Base-by-base conservation (phyloP, 1,140 invertebrate genomes). In the Colletes gigas region DNA sequence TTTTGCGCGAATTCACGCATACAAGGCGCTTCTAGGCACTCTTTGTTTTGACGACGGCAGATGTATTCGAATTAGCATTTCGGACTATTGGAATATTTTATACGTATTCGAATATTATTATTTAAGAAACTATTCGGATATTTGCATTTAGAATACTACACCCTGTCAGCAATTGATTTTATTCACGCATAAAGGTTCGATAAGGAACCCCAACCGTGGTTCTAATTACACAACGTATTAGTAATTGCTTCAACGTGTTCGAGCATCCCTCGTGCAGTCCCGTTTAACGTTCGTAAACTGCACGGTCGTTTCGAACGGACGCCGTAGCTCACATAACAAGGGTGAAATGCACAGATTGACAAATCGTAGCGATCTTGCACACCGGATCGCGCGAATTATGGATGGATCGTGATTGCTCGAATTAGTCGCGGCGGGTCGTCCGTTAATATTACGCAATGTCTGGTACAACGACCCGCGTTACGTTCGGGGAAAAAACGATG, bases 401-500 rank as follows among this genome's bases (percentile, higher is more conserved):
- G 54, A 19, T 47, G 50, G 55, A 66, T 67, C 47, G 50, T 74
- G 71, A 80, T 80, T 66, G 71, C 44, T 44, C 62, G 78, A 74
- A 74, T 80, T 67, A 67, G 54, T 47, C 70, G 47, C 69, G 60
- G 19, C 50, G 62, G 52, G 73, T 74, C 62, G 78, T 65, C 63
- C 71, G 55, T 75, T 72, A 67, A 74, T 47, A 44, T 80, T 80
- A 67, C 71, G 78, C 78, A 74, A 80, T 67, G 71, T 17, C 62
- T 60, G 71, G 78, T 80, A 63, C 72, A 80, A 80, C 78, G 78
- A 80, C 78, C 78, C 44, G 50, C 63, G 44, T 74, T 47, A 17
- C 72, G 52, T 41, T 74, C 30, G 54, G n/a, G n/a, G n/a, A 9
- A 66, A 66, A 80, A 68, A 50, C 62, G 63, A 52, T 4, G 63